Percentiles rank a stretch among this genome's conserved stretches.
These are phyloP conservation scores for Bradynema listronoti DNA, from an alignment of 1,140 invertebrate species.

Conservation along the genomic window DNA sequence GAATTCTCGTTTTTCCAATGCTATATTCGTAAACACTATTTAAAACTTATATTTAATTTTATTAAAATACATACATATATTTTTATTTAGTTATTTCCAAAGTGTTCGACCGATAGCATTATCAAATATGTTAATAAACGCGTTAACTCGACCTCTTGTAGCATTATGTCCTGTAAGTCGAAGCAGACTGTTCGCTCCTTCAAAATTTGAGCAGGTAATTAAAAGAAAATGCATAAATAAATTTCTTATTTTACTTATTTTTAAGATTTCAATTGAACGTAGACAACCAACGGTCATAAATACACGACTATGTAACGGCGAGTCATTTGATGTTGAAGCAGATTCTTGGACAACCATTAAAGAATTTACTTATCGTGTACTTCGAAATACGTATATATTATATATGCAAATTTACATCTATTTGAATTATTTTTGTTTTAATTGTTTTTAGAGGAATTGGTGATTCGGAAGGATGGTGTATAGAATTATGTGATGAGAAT, in stretches of 20 bases:
- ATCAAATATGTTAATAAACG: slow-evolving; percentile 21
- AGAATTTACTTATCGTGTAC: slow-evolving; percentile 64
- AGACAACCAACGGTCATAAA: slow-evolving; percentile 22
- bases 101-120: slow-evolving; percentile 20
- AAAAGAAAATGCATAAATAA: too few species aligned
- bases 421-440: neutral
- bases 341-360: slow-evolving; percentile 90
- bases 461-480: slow-evolving; percentile 27
- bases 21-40: slow-evolving; percentile 77
- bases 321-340: slow-evolving; percentile 68
- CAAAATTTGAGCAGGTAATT: too few species aligned
- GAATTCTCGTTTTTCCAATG: slow-evolving; percentile 72
- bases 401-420: neutral
- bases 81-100: slow-evolving; percentile 31
- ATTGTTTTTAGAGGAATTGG: slow-evolving; percentile 22
- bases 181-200: too few species aligned
- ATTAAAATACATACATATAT: neutral
- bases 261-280: slow-evolving; percentile 12
- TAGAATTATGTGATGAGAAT: slow-evolving; percentile 22
- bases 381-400: slow-evolving; percentile 54
- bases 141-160: slow-evolving; percentile 19
- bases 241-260: neutral
- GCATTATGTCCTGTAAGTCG: too few species aligned
- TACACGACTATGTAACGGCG: slow-evolving; percentile 61
- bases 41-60: slow-evolving; percentile 11